phyloP scores from a whole-genome alignment of 2,888 invertebrate genomes.

The Andrena bicolor region DNA sequence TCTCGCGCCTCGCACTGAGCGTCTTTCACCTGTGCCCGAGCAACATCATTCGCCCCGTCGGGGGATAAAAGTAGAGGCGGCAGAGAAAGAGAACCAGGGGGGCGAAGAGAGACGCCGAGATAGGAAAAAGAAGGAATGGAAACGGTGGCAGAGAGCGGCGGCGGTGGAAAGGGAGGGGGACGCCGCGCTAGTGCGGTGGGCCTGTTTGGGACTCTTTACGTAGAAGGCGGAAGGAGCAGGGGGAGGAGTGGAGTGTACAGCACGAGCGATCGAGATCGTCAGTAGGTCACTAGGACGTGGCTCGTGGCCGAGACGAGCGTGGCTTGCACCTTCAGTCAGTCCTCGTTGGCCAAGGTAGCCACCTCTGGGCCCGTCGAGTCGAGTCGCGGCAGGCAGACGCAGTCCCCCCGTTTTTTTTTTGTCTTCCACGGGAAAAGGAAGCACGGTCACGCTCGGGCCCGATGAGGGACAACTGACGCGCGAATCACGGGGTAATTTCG shows the following conservation, averaged over 20 bases:
- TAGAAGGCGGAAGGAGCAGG: conserved; percentile 51
- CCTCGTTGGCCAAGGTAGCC: conserved; percentile 83
- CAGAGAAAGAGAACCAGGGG: not conserved
- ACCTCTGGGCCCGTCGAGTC: conserved; percentile 78
- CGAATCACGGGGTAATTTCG: conserved; percentile 63
- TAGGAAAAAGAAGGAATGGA: conserved; percentile 40
- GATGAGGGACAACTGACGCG: conserved; percentile 75
- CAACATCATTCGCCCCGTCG: conserved; percentile 23
- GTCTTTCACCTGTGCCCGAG: conserved; percentile 75
- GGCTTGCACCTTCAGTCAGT: conserved; percentile 83
- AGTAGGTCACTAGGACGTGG: conserved; percentile 85
- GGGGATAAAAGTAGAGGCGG: conserved; percentile 6
- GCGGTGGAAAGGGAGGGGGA: conserved; percentile 6
- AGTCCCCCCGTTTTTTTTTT: conserved; percentile 14
- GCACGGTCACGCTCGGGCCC: conserved; percentile 56
- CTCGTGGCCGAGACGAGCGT: conserved; percentile 82
- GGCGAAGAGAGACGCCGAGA: not conserved
- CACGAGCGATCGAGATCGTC: conserved; percentile 76
- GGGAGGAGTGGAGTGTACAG: conserved; percentile 68
- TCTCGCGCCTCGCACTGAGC: conserved; percentile 50
- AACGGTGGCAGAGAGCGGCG: conserved; percentile 57
- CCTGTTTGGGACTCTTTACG: conserved; percentile 68
- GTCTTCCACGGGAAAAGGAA: conserved; percentile 23
- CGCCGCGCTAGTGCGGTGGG: conserved; percentile 60
- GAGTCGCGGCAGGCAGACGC: conserved; percentile 62